phyloP scores from a whole-genome alignment of 2,888 invertebrate species.

The Temnothorax ravouxi region DNA sequence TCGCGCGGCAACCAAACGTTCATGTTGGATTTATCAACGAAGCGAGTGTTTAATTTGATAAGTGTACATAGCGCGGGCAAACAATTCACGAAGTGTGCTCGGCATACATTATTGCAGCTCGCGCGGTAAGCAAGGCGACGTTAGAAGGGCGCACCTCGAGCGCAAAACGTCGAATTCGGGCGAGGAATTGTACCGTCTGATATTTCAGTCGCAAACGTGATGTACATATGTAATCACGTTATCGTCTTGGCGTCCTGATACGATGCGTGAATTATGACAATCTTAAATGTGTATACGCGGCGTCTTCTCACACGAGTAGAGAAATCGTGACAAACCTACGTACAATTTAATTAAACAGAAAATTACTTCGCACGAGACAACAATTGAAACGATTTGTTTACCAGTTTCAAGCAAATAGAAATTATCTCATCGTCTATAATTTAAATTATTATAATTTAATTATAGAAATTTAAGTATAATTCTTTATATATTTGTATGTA shows the following conservation, averaged over 20 bases:
- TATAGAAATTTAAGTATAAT: not conserved
- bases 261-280: slow-evolving; percentile 50
- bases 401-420: not conserved
- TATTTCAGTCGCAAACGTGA: slow-evolving; percentile 45
- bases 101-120: slow-evolving; percentile 49
- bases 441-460: not conserved
- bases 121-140: slow-evolving; percentile 37
- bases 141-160: slow-evolving; percentile 17
- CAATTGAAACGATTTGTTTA: not conserved
- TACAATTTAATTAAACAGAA: not conserved
- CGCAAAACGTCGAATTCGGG: slow-evolving; percentile 51
- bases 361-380: not conserved
- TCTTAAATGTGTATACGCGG: slow-evolving; percentile 36
- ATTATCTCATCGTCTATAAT: not conserved
- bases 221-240: slow-evolving; percentile 49
- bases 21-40: slow-evolving; percentile 44
- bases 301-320: not conserved
- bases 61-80: slow-evolving; percentile 44
- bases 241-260: slow-evolving; percentile 25
- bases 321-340: slow-evolving; percentile 13
- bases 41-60: slow-evolving; percentile 49
- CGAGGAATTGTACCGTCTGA: slow-evolving; percentile 53
- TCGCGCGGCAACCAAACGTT: slow-evolving; percentile 35
- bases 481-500: too few relatives aligned
- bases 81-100: slow-evolving; percentile 53